A percentile compares a stretch with the other conserved stretches of the same genome.
Evolutionary conservation across 2,113 vertebrate genomes (phyloP).

Genomic region (Enhydra lutris): DNA sequence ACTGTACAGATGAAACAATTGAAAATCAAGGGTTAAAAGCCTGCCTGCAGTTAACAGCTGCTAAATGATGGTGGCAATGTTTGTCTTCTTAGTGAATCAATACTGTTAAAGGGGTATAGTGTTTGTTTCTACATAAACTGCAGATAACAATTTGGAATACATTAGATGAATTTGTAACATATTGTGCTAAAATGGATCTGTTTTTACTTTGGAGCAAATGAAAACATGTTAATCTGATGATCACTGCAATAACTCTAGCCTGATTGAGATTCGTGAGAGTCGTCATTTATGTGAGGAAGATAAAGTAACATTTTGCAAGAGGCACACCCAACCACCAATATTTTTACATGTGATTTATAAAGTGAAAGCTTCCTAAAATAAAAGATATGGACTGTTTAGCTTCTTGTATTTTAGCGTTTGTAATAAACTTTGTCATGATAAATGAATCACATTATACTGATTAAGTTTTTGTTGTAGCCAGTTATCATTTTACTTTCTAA

Average conservation of each 20-base stretch:
- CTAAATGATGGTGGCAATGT: neutral
- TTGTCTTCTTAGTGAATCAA: constrained; percentile 47
- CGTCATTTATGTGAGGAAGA: constrained; percentile 38
- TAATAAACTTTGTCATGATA: constrained; percentile 58
- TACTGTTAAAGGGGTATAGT: constrained; percentile 41
- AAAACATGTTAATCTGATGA: constrained; percentile 57
- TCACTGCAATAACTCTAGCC: constrained; percentile 43
- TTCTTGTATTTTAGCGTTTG: constrained; percentile 69
- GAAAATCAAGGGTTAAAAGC: constrained; percentile 25
- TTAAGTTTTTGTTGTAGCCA: constrained; percentile 68
- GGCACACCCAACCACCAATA: neutral
- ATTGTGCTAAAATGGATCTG: constrained; percentile 34
- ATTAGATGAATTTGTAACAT: constrained; percentile 41
- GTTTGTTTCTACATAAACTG: constrained; percentile 29
- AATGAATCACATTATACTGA: constrained; percentile 75
- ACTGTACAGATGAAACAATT: neutral
- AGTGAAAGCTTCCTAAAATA: constrained; percentile 31
- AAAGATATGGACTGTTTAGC: constrained; percentile 51
- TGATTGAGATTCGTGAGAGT: constrained; percentile 57
- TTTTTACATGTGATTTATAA: constrained; percentile 49
- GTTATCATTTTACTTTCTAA: constrained; percentile 76
- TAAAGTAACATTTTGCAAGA: constrained; percentile 45
- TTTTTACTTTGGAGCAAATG: constrained; percentile 58
- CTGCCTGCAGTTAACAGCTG: constrained; percentile 6
- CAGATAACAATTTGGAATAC: constrained; percentile 48